Evolutionary conservation across 2,888 invertebrate species (phyloP).

Genomic region (Anagyrus pseudococci): DNA sequence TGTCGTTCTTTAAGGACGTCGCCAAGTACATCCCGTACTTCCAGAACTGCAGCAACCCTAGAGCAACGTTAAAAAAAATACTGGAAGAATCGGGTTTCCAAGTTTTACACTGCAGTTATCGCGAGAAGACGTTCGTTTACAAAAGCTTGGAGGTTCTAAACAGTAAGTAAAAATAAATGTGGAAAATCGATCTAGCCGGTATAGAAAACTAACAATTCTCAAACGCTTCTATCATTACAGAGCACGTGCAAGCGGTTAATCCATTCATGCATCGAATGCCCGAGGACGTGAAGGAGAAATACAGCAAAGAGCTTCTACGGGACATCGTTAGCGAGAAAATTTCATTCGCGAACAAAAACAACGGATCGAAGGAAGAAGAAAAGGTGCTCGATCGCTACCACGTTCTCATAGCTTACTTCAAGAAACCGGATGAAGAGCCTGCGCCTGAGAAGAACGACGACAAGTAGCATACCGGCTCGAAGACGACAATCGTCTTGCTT

Average conservation of each 20-base stretch:
- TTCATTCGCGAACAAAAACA: constrained; percentile 59
- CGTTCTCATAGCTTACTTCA: constrained; percentile 52
- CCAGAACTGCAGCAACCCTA: constrained; percentile 69
- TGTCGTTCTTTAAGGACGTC: constrained; percentile 62
- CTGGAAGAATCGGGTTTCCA: constrained; percentile 70
- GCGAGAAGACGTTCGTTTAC: constrained; percentile 68
- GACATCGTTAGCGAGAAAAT: constrained; percentile 64
- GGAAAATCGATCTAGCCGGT: background rate
- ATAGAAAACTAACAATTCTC: background rate
- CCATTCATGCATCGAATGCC: constrained; percentile 74
- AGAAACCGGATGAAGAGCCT: constrained; percentile 45
- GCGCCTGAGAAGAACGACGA: too few relatives aligned
- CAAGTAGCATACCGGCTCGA: background rate
- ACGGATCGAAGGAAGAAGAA: constrained; percentile 59
- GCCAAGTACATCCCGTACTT: constrained; percentile 73
- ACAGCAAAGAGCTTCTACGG: constrained; percentile 68
- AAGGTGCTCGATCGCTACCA: constrained; percentile 59
- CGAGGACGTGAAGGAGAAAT: constrained; percentile 66
- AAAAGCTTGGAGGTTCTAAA: constrained; percentile 66
- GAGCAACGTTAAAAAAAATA: constrained; percentile 65
- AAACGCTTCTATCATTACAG: constrained; percentile 60
- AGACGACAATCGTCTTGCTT: background rate
- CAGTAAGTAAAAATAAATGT: constrained; percentile 52
- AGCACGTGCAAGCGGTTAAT: constrained; percentile 73
- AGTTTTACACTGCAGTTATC: constrained; percentile 67